Evolutionary conservation across 2,113 vertebrate species (phyloP), one percentile per base, ranked within the genome.

Genomic region (Dromaius novaehollandiae): DNA sequence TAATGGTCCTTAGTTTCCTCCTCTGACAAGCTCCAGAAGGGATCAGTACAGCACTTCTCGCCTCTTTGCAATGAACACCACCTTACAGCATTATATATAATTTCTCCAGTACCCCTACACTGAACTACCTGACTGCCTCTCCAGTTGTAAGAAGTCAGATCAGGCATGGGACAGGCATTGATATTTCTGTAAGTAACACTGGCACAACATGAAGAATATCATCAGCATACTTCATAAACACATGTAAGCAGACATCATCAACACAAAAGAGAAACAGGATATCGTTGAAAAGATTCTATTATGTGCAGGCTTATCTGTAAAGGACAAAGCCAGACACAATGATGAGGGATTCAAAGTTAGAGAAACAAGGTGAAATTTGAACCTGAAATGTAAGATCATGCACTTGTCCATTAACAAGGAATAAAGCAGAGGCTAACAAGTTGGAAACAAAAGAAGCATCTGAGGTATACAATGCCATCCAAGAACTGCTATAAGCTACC

Each of bases 101-200:
- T 84, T 81, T 85, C 85, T 48, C 56, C 76, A 83, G 70, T 22
- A 79, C 56, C 44, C 44, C 56, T 64, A 19, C 30, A 75, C 73
- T 88, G 65, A 93, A 64, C 87, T 82, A 61, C 85, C 91, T 91
- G 82, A 61, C 78, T 89, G 79, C 85, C 66, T 88, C 88, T 81
- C 68, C 44, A 63, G 44, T 61, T 96, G n/a, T 19, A 86, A 82
- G 70, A 53, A 81, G 71, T 91, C 61, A 60, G 81, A 64, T 19
- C 30, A 13, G 0, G 0, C 0, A 2, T 50, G 66, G 65, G 86
- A 87, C 46, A 58, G 65, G 61, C 65, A 81, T 95, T 51, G 20
- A 63, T 19, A 20, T 22, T 86, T 69, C 9, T 56, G 3, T 84
- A 71, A 60, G 69, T 42, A 42, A 85, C n/a, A 53, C 77, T 9